These are phyloP conservation scores for Misgurnus anguillicaudatus DNA, from an alignment of 2,113 vertebrate genomes.

Conservation along the genomic window DNA sequence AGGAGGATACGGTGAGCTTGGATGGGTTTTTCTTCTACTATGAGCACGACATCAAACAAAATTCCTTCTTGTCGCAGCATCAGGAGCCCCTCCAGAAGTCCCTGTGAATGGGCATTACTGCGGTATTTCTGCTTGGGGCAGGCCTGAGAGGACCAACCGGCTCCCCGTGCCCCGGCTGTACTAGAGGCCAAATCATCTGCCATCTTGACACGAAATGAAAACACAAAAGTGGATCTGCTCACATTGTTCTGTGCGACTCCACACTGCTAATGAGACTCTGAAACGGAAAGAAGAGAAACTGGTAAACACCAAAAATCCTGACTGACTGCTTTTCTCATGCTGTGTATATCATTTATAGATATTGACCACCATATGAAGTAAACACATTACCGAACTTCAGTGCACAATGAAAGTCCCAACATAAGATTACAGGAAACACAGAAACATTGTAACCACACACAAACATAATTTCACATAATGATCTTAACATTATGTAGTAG, in stretches of 20 bases:
- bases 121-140: conserved; percentile 80
- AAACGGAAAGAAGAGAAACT: neutral
- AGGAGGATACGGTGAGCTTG: conserved; percentile 92
- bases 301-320: neutral
- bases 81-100: conserved; percentile 85
- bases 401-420: too few species aligned
- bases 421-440: too few species aligned
- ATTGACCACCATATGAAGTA: neutral
- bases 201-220: conserved; percentile 67
- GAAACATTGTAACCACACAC: too few species aligned
- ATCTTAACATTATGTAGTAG: too few species aligned
- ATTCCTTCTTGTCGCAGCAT: conserved; percentile 82
- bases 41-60: conserved; percentile 90
- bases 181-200: conserved; percentile 77
- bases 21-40: conserved; percentile 86
- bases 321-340: neutral
- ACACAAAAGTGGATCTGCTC: conserved; percentile 12
- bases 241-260: conserved; percentile 22
- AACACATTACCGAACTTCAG: neutral
- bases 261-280: neutral
- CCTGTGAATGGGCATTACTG: conserved; percentile 83
- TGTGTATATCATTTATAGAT: neutral
- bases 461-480: too few species aligned
- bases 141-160: conserved; percentile 63
- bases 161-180: conserved; percentile 59